Base-by-base conservation (phyloP, 1,140 invertebrate genomes). In the Heliconius nattereri region DNA sequence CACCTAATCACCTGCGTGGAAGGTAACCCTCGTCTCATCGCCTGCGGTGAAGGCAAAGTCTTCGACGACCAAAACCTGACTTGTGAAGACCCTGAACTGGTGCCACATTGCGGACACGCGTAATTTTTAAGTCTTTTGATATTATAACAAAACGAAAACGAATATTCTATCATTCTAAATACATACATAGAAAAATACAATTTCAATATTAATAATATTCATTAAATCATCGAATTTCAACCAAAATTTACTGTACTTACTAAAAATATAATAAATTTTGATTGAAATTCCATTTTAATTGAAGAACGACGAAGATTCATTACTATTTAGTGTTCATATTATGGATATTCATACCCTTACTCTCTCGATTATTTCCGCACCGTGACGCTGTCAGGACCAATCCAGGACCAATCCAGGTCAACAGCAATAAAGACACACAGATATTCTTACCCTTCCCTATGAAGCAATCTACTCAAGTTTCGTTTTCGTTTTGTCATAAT, bases 1-100 rank as follows among this genome's bases (percentile, higher is more conserved):
- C 96, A 97, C 74, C 95, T 98, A 66, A 98, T 98, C 89, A 98
- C 98, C 35, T 98, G 98, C 89, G 98, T 98, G 37, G 97, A 98
- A 81, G 97, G 97, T 6, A 95, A 97, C 89, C 98, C 98, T 2
- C 96, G 98, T 82, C 95, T 98, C 40, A 97, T 98, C 83, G 96
- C 97, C 54, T 99, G 98, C 87, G 98, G 97, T 32, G 97, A 98
- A 79, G 97, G 96, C 84, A 97, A 97, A 92, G 96, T 98, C 23
- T 97, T 98, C 85, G 97, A 98, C 85, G 97, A 97, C 81, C 95
- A 96, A 66, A 96, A 96, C 83, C 94, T 98, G 5, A 97, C 97
- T 73, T 99, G 98, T 85, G 96, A 98, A 89, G 97, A 98, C 74
- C 96, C 96, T 0, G 97, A 98, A 83, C 94, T 97, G 75, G 96